Base-by-base conservation (phyloP, 2,888 invertebrate species). In the Chrysotoxum bicinctum region DNA sequence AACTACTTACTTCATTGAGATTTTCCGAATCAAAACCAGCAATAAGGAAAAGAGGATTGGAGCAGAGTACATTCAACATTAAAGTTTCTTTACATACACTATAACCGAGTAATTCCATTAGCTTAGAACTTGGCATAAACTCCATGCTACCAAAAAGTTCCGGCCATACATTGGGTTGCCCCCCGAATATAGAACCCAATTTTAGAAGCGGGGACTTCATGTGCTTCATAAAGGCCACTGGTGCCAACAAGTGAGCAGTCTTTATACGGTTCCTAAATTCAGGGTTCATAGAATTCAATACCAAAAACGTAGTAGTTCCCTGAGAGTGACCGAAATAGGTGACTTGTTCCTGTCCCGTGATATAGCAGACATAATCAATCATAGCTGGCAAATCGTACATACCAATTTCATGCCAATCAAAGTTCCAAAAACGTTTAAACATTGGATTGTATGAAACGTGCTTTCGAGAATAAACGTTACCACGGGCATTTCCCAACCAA, bases 371-470 rank as follows among this genome's bases (percentile, higher is more conserved):
- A 37, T 89, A 90, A 54, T 91, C 90, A 3, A 91, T 88, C 89
- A 90, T 90, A 10, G 90, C 87, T 0, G 91, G 88, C 8, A 91
- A 70, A 79, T 91, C 91, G 89, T 96, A 94, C 52, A 94, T 91
- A 1, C 96, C 98, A 93, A 98, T 96, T 92, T 99, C 97, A 89
- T 98, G 97, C 94, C 96, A 98, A 88, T 97, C 97, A 68, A 91
- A 91, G 40, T 89, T 88, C 91, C 91, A 91, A 82, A 91, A 91
- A 35, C 19, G 8, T 3, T 12, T 3, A 0, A 4, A 32, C 0
- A 85, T 87, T 19, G 88, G 87, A 62, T 68, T 88, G 3, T 92
- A 89, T 6, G 87, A 89, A 1, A 89, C 88, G 88, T 90, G 90
- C 14, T 87, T 72, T 2, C 89, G 87, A 2, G 91, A 91, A 66